Evolutionary conservation across 2,113 vertebrate species (phyloP), one percentile per base, ranked within the genome.

Genomic region (Heloderma charlesbogerti): DNA sequence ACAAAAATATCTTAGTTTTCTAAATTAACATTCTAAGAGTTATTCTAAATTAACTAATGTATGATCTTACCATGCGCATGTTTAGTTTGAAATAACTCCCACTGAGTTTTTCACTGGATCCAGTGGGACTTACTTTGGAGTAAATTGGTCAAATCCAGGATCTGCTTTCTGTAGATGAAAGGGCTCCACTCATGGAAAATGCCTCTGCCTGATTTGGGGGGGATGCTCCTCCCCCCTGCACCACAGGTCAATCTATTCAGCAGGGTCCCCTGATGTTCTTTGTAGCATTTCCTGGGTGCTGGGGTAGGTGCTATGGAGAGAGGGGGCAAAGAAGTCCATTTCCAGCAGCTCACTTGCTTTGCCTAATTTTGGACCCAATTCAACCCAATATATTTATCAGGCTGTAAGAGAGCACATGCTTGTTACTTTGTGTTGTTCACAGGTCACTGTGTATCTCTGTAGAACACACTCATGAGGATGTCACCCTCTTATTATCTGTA

Each of bases 11-110:
- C 31, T 20, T 12, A 13, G 27, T 89, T 75, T 84, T 0, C 0
- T 91, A 77, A 25, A 92, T 75, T 85, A 80, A 51, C 84, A 79
- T 29, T 89, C 54, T 27, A 78, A 37, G 37, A 51, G 48, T 31
- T 86, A 82, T 34, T 91, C 45, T 29, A 83, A 27, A 40, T 29
- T 0, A 83, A 63, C 1, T 45, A 72, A 93, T 16, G 51, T 3
- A 8, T 72, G 0, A 75, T 77, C 81, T 37, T 43, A 66, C 6
- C 20, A 40, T 84, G 29, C 37, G 71, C 4, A 37, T 25, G 22
- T 63, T 83, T 60, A 25, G 18, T 37, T 60, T 7, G 34, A 83
- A 60, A 82, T 15, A 82, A 57, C 31, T 57, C 18, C 81, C 31
- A 34, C 37, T 25, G 20, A 40, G 29, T 27, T 37, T 40, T 84